A percentile compares a stretch with the other conserved stretches of the same genome.
These are phyloP conservation scores for Drosophila obscura DNA, from an alignment of 1,140 invertebrate species.

Conservation along the genomic window DNA sequence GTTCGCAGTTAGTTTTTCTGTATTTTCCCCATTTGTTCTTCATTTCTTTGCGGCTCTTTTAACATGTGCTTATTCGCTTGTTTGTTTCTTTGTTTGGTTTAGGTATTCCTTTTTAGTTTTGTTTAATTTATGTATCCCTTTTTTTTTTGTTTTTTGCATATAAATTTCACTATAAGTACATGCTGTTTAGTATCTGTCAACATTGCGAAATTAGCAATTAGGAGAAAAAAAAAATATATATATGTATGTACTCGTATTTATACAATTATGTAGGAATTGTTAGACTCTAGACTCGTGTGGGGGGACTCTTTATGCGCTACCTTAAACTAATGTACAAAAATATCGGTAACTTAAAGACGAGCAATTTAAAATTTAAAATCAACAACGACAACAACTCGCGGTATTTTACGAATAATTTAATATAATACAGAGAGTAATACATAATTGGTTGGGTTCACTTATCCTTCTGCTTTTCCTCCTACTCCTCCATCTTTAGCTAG, in stretches of 20 bases:
- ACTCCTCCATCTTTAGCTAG: too few relatives aligned
- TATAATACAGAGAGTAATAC: slow-evolving; percentile 41
- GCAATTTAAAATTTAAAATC: slow-evolving; percentile 64
- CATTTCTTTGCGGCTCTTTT: slow-evolving; percentile 64
- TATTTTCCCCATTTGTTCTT: slow-evolving; percentile 33
- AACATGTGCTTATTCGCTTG: slow-evolving; percentile 70
- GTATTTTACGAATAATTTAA: slow-evolving; percentile 24
- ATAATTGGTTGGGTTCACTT: slow-evolving; percentile 7
- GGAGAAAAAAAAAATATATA: slow-evolving; percentile 38
- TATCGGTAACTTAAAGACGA: slow-evolving; percentile 73
- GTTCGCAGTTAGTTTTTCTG: slow-evolving; percentile 12
- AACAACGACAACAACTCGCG: slow-evolving; percentile 66
- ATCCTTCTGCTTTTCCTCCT: not conserved
- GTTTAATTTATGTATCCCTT: slow-evolving; percentile 41
- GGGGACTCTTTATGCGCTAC: slow-evolving; percentile 56
- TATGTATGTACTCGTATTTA: slow-evolving; percentile 33
- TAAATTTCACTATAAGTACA: slow-evolving; percentile 50
- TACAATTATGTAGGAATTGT: slow-evolving; percentile 42
- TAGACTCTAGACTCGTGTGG: slow-evolving; percentile 48
- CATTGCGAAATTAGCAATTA: slow-evolving; percentile 52
- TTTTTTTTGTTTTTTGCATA: slow-evolving; percentile 36
- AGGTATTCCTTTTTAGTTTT: slow-evolving; percentile 30
- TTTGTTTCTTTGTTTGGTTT: slow-evolving; percentile 43
- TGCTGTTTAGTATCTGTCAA: slow-evolving; percentile 38
- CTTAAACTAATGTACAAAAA: slow-evolving; percentile 78